Base-by-base conservation (phyloP, 2,797 vertebrate genomes). In the Betta splendens region DNA sequence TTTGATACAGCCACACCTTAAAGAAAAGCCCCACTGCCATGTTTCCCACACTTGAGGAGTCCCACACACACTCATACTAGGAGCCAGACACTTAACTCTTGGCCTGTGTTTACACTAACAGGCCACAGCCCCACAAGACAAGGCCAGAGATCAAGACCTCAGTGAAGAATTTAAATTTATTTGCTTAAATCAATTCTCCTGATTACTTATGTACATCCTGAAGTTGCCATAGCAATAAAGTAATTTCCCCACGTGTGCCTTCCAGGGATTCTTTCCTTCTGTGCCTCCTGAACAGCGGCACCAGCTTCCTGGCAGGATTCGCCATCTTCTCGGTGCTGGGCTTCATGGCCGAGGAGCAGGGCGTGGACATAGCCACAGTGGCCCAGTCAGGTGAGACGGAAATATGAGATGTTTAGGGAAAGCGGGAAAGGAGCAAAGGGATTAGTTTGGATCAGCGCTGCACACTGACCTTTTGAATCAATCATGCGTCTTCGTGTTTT, bases 321-420 rank as follows among this genome's bases (percentile, higher is more conserved):
- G 94, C 94, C 73, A 95, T 98, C 79, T 98, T 98, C 89, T 95
- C 95, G 0, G 93, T 98, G 65, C 83, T 98, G 72, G 95, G 95
- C 63, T 98, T 97, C 91, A 97, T 98, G 95, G 93, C 95, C 1
- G 85, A 48, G 42, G 94, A 98, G 62, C 95, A 96, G 69, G 89
- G 91, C 0, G 63, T 95, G n/a, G 89, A 90, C 66, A 95, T 98
- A 21, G 68, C 89, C 15, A 64, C 91, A 0, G 95, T 98, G 83
- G 94, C 93, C 0, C 89, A 96, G 78, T 95, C 94, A 82, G 95
- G 95, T 88, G 43, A 77, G 21, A 11, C 11, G 21, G 23, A 37
- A 20, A 5, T 2, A 23, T 9, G 18, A 23, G 8, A 9, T n/a
- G 23, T 16, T 6, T 15, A 28, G 42, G 18, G 15, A 15, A 22